Evolutionary conservation across 2,888 invertebrate species (phyloP).

Genomic region (Aphrophora alni): DNA sequence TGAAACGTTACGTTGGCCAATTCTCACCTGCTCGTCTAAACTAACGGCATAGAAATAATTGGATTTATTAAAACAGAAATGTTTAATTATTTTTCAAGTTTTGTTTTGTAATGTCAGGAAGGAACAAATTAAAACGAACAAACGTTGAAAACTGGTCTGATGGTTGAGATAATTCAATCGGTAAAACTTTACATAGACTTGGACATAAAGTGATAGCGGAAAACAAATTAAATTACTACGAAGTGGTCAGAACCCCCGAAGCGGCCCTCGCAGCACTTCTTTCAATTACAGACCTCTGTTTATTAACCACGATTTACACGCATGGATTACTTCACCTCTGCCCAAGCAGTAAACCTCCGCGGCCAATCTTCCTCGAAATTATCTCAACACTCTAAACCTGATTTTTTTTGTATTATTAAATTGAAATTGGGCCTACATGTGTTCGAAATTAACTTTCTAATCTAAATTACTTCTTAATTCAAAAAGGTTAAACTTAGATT

Average conservation of each 20-base stretch:
- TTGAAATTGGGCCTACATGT: neutral
- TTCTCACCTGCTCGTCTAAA: too few species aligned
- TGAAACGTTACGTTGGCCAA: too few species aligned
- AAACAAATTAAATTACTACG: neutral
- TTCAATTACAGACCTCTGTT: conserved; percentile 6
- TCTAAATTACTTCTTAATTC: neutral
- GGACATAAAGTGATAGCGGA: too few species aligned
- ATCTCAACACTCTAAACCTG: neutral
- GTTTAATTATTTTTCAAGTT: neutral
- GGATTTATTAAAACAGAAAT: neutral
- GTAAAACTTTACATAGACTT: too few species aligned
- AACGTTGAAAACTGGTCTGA: neutral
- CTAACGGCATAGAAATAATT: neutral
- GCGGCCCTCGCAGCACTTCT: neutral
- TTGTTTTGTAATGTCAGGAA: neutral
- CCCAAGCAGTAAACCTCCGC: too few species aligned
- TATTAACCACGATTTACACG: conserved; percentile 2
- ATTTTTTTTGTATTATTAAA: conserved; percentile 2
- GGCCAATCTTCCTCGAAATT: conserved; percentile 4
- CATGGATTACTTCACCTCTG: neutral
- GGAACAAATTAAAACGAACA: neutral
- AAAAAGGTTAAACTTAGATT: conserved; percentile 2
- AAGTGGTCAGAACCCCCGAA: neutral
- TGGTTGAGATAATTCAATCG: too few species aligned
- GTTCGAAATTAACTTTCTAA: neutral